Evolutionary conservation across 2,113 vertebrate species (phyloP).

Genomic region (Thymallus thymallus): DNA sequence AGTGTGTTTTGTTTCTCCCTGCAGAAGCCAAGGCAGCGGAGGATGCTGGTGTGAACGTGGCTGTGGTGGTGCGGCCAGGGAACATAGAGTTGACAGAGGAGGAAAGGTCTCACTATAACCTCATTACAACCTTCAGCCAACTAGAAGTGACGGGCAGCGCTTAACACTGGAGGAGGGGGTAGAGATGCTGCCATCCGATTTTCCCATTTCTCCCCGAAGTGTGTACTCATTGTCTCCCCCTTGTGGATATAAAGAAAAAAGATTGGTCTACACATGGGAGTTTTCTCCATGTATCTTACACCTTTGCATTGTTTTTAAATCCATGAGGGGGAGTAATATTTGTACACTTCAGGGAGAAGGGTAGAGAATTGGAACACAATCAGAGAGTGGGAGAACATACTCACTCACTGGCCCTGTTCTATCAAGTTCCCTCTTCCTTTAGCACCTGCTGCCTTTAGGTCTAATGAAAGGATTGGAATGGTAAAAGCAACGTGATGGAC

Average conservation of each 20-base stretch:
- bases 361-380: too few relatives aligned
- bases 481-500: conserved; percentile 11
- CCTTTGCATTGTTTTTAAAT: neutral
- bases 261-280: too few relatives aligned
- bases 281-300: too few relatives aligned
- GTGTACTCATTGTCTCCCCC: too few relatives aligned
- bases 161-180: conserved; percentile 58
- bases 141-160: conserved; percentile 74
- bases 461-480: neutral
- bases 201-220: neutral
- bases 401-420: neutral
- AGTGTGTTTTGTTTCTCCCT: conserved; percentile 20
- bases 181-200: neutral
- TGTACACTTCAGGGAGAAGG: conserved; percentile 8
- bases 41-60: conserved; percentile 83
- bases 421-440: too few relatives aligned
- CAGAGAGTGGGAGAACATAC: neutral
- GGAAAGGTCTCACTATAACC: conserved; percentile 82
- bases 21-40: conserved; percentile 91
- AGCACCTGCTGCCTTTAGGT: too few relatives aligned
- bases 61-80: conserved; percentile 87
- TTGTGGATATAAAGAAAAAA: too few relatives aligned
- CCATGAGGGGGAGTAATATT: neutral
- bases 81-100: conserved; percentile 92
- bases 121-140: conserved; percentile 87